Evolutionary conservation across 2,113 vertebrate genomes (phyloP), one percentile per base, ranked within the genome.

Genomic region (Fregetta grallaria): DNA sequence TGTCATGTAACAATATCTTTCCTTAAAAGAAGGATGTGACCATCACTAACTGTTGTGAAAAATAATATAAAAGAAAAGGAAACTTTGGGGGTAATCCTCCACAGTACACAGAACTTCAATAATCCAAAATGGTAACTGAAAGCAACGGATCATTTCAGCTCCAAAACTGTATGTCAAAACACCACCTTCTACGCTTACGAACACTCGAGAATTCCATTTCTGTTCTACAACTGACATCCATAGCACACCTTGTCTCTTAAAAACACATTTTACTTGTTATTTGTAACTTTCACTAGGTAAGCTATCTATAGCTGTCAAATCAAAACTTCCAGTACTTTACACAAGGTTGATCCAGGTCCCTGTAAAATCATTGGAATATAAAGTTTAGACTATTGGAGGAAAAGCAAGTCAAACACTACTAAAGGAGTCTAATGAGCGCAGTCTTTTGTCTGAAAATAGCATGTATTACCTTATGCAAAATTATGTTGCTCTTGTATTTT

Each of bases 401-500:
- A 36, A 86, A 68, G 44, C 20, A 75, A 84, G 27, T 27, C n/a
- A 66, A 44, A 71, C 25, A 25, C 32, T 29, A 14, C 29, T n/a
- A 38, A 50, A 32, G 16, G 13, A 49, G 13, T 8, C 42, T 27
- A 58, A 38, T 6, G 11, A 86, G 18, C 4, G 5, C 7, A 9
- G 1, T 0, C n/a, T 38, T 40, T 6, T 11, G 12, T 10, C 36
- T 56, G 78, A 68, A 65, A 55, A 34, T 1, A 27, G 12, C 1
- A 52, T 26, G 16, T 3, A 4, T 5, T 10, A 6, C 10, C 49
- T 52, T 2, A 14, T 1, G 40, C 5, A 38, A 63, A n/a, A 34
- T 17, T 6, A 5, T 6, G 32, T 6, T 36, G 52, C 13, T 49
- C 1, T 20, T 67, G 0, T 27, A 16, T 81, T 90, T 67, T 6